Base-by-base conservation (phyloP, 1,140 invertebrate species). In the Tyrophagus putrescentiae region DNA sequence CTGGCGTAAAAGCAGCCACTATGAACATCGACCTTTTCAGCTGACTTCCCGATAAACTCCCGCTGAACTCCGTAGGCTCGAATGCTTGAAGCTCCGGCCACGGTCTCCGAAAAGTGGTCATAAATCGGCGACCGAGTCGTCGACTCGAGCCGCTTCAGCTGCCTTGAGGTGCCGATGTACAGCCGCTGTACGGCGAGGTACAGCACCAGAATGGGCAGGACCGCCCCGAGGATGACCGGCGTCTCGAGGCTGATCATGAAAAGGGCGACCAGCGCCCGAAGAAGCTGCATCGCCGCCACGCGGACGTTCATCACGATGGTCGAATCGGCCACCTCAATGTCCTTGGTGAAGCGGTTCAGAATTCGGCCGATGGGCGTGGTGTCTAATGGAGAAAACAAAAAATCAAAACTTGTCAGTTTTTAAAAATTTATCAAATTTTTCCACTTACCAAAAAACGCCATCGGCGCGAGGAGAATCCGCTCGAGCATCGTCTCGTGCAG, bases 291-390 rank as follows among this genome's bases (percentile, higher is more conserved):
- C n/a, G n/a, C n/a, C n/a, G n/a, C n/a, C 25, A 72, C 72, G 18
- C 73, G 67, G 0, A 79, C 60, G 54, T 76, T 76, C 62, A 76
- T 74, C 31, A 74, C 75, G 11, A 78, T 64, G 5, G 71, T 71
- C 61, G 60, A 67, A 67, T 79, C 77, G 28, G 73, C 65, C 4
- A 72, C 71, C 13, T 74, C 72, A 21, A 78, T 70, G 64, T 79
- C 77, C 63, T 72, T 71, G 3, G 71, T 67, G 48, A 73, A 70
- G 34, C 87, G 74, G 69, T 89, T 87, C 36, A 89, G 70, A 33
- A 87, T 81, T 59, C 81, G 75, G 7, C 86, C 88, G 60, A 80
- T 71, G 27, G 86, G 76, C 27, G 73, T 79, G 7, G 68, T 68
- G 48, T 79, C 36, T 16, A 42, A 21, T 70, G 5, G 72, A 72